These are phyloP conservation scores for Amphipyra tragopoginis DNA, from an alignment of 2,888 invertebrate species.

Conservation along the genomic window DNA sequence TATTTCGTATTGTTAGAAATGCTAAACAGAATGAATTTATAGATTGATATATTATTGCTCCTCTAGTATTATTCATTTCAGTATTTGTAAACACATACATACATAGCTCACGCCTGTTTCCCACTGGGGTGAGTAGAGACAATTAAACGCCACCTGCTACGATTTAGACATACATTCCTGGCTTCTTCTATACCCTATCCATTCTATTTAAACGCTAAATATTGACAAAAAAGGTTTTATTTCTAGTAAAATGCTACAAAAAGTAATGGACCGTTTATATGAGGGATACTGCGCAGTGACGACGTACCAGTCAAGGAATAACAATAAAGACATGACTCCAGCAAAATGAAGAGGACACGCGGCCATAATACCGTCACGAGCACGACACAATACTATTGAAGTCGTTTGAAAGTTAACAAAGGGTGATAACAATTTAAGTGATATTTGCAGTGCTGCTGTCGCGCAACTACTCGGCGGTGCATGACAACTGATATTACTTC, in stretches of 20 bases:
- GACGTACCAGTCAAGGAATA: slow-evolving; percentile 62
- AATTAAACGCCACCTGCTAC: no score
- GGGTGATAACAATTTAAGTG: slow-evolving; percentile 38
- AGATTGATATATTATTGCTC: slow-evolving; percentile 13
- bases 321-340: slow-evolving; percentile 65
- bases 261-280: slow-evolving; percentile 14
- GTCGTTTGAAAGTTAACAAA: slow-evolving; percentile 45
- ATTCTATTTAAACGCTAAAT: slow-evolving; percentile 3
- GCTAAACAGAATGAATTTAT: slow-evolving; percentile 40
- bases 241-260: slow-evolving; percentile 26
- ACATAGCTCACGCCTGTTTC: no score
- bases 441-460: slow-evolving; percentile 8
- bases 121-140: no score
- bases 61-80: slow-evolving; percentile 11
- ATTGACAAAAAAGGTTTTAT: slow-evolving; percentile 20
- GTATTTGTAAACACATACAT: slow-evolving; percentile 17
- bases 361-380: slow-evolving; percentile 40
- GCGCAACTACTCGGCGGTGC: not conserved
- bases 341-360: slow-evolving; percentile 65
- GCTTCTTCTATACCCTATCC: no score
- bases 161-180: no score
- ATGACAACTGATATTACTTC: slow-evolving; percentile 17
- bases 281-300: slow-evolving; percentile 43
- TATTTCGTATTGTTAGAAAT: slow-evolving; percentile 36
- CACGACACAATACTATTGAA: slow-evolving; percentile 52